Base-by-base conservation (phyloP, 2,797 vertebrate species). In the Pygocentrus nattereri region DNA sequence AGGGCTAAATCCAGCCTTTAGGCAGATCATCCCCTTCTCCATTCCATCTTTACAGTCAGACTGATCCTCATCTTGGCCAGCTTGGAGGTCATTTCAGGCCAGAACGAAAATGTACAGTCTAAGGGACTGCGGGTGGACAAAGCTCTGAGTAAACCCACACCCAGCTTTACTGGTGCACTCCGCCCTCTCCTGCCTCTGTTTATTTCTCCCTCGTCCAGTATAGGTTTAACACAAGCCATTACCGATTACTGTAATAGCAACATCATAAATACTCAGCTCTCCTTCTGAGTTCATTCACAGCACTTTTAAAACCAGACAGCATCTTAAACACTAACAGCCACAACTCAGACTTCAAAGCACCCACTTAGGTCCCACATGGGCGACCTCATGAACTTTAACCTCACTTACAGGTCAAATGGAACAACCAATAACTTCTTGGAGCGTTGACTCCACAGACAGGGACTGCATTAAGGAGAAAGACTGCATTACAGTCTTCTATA, bases 261-360 rank as follows among this genome's bases (percentile, higher is more conserved):
- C 59, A 61, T 1, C 27, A 59, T 44, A 49, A 70, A 49, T 7
- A 34, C 56, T 23, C 5, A 0, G 61, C 50, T 31, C 41, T 34
- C 44, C 19, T 47, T 47, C 52, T 23, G 21, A 23, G 15, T 21
- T 47, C 30, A 80, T 62, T 67, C 61, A 30, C 19, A 0, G 8
- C 11, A 15, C 18, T 62, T 76, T 76, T 18, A 62, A 68, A 74
- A 38, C 62, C 69, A 85, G 54, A 74, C 38, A 8, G 11, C 72
- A 23, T 62, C 23, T 61, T 61, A 15, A 27, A 23, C n/a, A 52
- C 78, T 21, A 30, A 78, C 44, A 56, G 19, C 19, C 54, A 49
- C 34, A 38, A 67, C 41, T 41, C 38, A 31, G 16, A 82, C 78
- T 83, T 85, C 79, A 89, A 89, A 87, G 86, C 73, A 21, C 21